Base-by-base conservation (phyloP, 2,888 invertebrate genomes). In the Oeneis ivallda region DNA sequence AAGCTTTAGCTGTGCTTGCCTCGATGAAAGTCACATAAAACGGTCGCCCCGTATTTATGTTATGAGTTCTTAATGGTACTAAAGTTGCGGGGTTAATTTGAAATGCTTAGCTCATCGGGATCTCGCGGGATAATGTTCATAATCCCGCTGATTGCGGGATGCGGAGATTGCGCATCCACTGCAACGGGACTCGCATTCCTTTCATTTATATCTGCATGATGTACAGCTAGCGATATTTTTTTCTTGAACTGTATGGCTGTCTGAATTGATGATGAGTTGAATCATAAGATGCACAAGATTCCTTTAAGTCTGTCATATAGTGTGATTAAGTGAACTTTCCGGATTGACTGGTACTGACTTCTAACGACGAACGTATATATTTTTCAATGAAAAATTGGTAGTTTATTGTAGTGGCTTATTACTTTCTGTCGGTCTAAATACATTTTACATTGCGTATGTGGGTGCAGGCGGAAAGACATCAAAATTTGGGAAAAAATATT, bases 161-260 rank as follows among this genome's bases (percentile, higher is more conserved):
- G 82, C 77, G 71, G 76, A 76, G 76, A 77, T 79, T 79, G 77
- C 72, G 78, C 77, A 80, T 81, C 77, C 80, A 79, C 79, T 74
- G 74, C 78, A 86, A 86, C 86, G 85, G 84, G 79, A 84, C 77
- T 65, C 60, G 73, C 83, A 81, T 86, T 83, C 82, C 82, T 74
- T 59, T 69, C 67, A 66, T 71, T 70, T 71, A 71, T 71, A 71
- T 67, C 63, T 66, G 63, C 65, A 69, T 71, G 67, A 71, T 68
- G 62, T 68, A 64, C 69, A 65, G 60, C 67, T 64, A 66, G 43
- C 45, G 50, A 70, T 74, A 56, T 65, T 62, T 69, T 63, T 68
- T 69, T 65, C 66, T 73, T 72, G 73, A 70, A 67, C 67, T 71
- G 66, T 70, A 71, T 70, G 68, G 60, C 57, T 66, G 63, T 59